phyloP scores from a whole-genome alignment of 2,888 invertebrate species.

The Cantharis nigra region DNA sequence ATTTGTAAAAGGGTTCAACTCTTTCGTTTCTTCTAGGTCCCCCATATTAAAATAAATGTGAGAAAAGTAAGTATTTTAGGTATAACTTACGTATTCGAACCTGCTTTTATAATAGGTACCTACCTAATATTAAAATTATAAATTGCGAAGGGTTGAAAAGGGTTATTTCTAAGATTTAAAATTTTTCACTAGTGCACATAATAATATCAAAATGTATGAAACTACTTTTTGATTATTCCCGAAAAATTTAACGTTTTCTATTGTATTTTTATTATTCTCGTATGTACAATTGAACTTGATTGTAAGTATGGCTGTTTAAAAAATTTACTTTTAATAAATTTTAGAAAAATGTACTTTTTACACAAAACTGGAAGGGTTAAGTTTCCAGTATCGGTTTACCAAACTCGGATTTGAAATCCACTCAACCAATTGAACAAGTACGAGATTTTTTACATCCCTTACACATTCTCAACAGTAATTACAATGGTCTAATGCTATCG shows the following conservation, averaged over 20 bases:
- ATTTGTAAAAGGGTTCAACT: neutral
- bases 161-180: neutral
- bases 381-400: constrained; percentile 26
- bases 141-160: neutral
- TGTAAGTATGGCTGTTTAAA: constrained; percentile 1
- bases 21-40: neutral
- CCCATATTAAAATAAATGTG: constrained; percentile 1
- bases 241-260: neutral
- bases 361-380: constrained; percentile 24
- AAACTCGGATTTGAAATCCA: constrained; percentile 33
- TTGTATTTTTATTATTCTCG: neutral
- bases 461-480: constrained; percentile 34
- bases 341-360: constrained; percentile 11
- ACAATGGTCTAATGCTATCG: constrained; percentile 42
- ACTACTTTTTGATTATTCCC: neutral
- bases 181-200: neutral
- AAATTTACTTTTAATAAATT: constrained; percentile 3
- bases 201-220: neutral
- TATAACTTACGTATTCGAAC: neutral
- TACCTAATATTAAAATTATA: neutral
- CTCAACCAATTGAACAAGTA: constrained; percentile 38
- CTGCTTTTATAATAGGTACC: neutral
- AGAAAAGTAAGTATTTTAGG: neutral
- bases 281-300: neutral
- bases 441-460: constrained; percentile 36